Evolutionary conservation across 2,888 invertebrate species (phyloP).

Genomic region (Reticulitermes lucifugus): DNA sequence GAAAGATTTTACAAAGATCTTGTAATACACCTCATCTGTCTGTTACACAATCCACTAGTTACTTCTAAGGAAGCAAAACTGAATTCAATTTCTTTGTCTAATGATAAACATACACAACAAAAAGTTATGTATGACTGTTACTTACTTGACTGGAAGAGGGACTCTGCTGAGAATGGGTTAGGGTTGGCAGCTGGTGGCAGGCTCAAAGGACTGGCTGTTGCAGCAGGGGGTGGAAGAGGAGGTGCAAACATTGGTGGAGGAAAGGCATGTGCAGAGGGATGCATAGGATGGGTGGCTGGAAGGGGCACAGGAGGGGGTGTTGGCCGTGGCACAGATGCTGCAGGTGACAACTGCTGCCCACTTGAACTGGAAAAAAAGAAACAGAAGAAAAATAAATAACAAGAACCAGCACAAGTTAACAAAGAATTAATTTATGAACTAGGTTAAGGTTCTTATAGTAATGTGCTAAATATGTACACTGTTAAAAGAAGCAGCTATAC

Average conservation of each 20-base stretch:
- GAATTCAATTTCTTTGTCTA: too few relatives aligned
- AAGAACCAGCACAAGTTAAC: conserved; percentile 8
- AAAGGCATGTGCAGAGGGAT: conserved; percentile 58
- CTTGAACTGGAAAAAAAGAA: conserved; percentile 59
- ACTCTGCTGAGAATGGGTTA: conserved; percentile 89
- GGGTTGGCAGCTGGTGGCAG: conserved; percentile 73
- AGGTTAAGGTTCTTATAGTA: not conserved
- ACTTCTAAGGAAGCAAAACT: too few relatives aligned
- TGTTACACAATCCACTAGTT: too few relatives aligned
- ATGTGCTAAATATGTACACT: too few relatives aligned
- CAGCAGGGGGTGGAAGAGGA: conserved; percentile 67
- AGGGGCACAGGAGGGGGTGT: conserved; percentile 65
- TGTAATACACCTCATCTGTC: too few relatives aligned
- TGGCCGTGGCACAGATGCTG: conserved; percentile 67
- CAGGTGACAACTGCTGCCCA: conserved; percentile 64
- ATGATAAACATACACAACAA: too few relatives aligned
- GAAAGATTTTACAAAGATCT: too few relatives aligned
- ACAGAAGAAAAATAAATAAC: not conserved
- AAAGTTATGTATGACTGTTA: conserved; percentile 53
- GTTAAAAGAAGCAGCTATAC: too few relatives aligned
- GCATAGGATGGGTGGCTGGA: conserved; percentile 54
- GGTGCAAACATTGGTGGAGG: conserved; percentile 68
- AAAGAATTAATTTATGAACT: not conserved
- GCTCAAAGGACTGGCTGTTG: conserved; percentile 76
- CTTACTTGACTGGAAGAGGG: conserved; percentile 87